Percentiles rank a stretch among this genome's conserved stretches.
Conservation (phyloP, 2,113 vertebrate species). For the Aix galericulata region DNA sequence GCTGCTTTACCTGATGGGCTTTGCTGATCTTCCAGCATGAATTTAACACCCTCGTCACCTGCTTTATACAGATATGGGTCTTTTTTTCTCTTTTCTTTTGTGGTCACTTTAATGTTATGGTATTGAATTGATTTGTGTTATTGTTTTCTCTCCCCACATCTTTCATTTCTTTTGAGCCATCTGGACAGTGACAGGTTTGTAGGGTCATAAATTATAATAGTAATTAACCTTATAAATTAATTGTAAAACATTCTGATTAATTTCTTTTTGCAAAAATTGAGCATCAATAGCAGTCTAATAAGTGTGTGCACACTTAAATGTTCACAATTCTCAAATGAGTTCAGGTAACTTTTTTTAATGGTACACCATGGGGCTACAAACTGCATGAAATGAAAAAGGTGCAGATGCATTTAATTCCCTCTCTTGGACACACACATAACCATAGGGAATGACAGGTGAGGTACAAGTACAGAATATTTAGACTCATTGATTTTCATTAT, state of each 20-base stretch:
- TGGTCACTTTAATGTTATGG: neutral
- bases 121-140: neutral
- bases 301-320: neutral
- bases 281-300: neutral
- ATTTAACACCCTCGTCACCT: neutral
- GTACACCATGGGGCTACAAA: neutral
- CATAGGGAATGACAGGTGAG: conserved; percentile 51
- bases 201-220: neutral
- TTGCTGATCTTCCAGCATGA: neutral
- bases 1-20: neutral
- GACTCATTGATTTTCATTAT: conserved; percentile 79
- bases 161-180: neutral
- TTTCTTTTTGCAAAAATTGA: neutral
- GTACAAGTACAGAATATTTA: conserved; percentile 71
- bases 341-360: neutral
- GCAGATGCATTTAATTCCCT: neutral
- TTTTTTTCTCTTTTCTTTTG: neutral
- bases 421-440: neutral
- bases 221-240: neutral
- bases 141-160: no score
- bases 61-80: neutral
- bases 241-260: neutral
- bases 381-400: neutral
- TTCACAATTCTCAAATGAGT: neutral
- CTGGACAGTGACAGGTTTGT: neutral